A percentile compares a stretch with the other conserved stretches of the same genome.
These are phyloP conservation scores for Drosophila ochracea DNA, from an alignment of 2,888 invertebrate species.

Conservation along the genomic window DNA sequence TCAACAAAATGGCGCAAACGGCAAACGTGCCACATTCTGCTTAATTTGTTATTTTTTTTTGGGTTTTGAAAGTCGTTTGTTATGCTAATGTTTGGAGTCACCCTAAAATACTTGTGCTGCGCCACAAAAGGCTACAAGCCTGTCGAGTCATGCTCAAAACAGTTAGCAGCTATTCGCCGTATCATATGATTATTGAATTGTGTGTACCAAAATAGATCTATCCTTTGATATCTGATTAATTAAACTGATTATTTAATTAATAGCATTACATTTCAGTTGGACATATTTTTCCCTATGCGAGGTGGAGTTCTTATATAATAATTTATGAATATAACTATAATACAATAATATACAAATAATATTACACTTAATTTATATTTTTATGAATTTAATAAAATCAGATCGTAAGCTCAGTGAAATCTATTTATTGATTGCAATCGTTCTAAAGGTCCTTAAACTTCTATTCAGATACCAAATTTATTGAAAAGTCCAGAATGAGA, in stretches of 20 bases:
- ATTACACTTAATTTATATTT: background rate
- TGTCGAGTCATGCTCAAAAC: conserved; percentile 2
- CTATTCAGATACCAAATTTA: background rate
- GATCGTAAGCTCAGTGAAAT: too few species aligned
- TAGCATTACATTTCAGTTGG: background rate
- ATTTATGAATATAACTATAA: background rate
- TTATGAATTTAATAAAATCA: background rate
- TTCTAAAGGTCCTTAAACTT: background rate
- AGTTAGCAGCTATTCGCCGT: background rate
- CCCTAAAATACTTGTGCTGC: background rate
- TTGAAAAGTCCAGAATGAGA: background rate
- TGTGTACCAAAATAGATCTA: background rate
- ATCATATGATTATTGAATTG: background rate
- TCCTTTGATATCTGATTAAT: background rate
- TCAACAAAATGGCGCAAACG: conserved; percentile 7
- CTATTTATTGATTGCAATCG: background rate
- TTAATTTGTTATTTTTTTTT: background rate
- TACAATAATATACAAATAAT: background rate
- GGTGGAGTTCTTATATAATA: background rate
- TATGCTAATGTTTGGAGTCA: conserved; percentile 1
- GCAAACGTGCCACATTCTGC: background rate
- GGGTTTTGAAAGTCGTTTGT: background rate
- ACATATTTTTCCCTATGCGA: background rate
- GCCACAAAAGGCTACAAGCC: background rate
- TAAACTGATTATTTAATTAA: background rate